These are phyloP conservation scores for Takifugu ocellatus DNA, from an alignment of 2,797 vertebrate genomes.

Conservation along the genomic window DNA sequence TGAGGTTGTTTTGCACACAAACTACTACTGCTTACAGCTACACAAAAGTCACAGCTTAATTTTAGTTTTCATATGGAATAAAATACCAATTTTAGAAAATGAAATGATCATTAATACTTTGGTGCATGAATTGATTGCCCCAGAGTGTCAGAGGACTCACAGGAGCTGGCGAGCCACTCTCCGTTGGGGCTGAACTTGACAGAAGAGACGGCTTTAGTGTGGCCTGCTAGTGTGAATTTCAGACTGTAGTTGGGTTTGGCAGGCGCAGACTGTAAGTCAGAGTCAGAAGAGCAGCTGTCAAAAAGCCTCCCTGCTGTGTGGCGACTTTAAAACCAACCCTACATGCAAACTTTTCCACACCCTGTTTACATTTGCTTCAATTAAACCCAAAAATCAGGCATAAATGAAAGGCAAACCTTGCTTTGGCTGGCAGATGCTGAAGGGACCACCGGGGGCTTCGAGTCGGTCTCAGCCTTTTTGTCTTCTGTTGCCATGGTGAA, in stretches of 20 bases:
- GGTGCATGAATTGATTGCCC: too few species aligned
- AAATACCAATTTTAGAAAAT: too few species aligned
- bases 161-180: conserved; percentile 98
- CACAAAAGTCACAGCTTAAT: too few species aligned
- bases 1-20: too few species aligned
- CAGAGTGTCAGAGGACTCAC: conserved; percentile 63
- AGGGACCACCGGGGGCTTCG: conserved; percentile 87
- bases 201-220: conserved; percentile 96
- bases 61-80: too few species aligned
- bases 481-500: conserved; percentile 93
- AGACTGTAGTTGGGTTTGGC: conserved; percentile 96
- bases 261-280: conserved; percentile 82
- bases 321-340: too few species aligned
- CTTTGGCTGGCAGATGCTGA: conserved; percentile 92
- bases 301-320: background rate
- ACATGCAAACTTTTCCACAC: background rate
- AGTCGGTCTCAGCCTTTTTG: conserved; percentile 96
- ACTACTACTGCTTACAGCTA: background rate
- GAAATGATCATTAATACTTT: too few species aligned
- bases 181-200: conserved; percentile 98
- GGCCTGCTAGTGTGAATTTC: conserved; percentile 95
- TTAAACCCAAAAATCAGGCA: background rate
- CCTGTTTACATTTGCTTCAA: background rate
- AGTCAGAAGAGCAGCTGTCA: background rate
- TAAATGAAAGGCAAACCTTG: conserved; percentile 79